A percentile compares a stretch with the other conserved stretches of the same genome.
Conservation (phyloP, 2,113 vertebrate genomes). For the Numida meleagris region DNA sequence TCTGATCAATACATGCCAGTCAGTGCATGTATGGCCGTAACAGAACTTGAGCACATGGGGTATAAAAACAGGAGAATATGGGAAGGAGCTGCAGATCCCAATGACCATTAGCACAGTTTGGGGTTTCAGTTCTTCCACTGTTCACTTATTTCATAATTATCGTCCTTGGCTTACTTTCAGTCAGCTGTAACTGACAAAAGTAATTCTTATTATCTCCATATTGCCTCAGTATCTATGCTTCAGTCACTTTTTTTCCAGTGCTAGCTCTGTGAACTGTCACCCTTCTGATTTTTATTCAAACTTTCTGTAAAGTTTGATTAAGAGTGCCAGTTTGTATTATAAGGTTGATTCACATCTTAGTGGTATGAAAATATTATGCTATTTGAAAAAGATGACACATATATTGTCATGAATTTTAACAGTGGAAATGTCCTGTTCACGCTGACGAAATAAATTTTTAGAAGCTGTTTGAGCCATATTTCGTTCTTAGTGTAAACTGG, state of each 20-base stretch:
- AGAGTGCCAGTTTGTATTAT: neutral
- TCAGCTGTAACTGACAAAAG: neutral
- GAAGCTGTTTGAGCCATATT: neutral
- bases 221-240: neutral
- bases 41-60: neutral
- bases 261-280: neutral
- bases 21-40: neutral
- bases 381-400: neutral
- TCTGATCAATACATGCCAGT: neutral
- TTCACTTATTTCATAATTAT: neutral
- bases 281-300: neutral
- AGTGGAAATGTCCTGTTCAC: neutral
- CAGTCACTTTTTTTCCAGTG: fast-evolving
- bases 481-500: neutral
- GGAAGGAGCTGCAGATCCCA: neutral
- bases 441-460: neutral
- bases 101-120: neutral
- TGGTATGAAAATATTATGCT: neutral
- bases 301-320: neutral
- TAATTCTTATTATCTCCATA: neutral
- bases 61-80: neutral
- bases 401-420: neutral
- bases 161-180: neutral
- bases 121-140: neutral
- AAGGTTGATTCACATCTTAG: neutral